Conservation (phyloP, 2,888 invertebrate genomes). For the Limulus polyphemus region DNA sequence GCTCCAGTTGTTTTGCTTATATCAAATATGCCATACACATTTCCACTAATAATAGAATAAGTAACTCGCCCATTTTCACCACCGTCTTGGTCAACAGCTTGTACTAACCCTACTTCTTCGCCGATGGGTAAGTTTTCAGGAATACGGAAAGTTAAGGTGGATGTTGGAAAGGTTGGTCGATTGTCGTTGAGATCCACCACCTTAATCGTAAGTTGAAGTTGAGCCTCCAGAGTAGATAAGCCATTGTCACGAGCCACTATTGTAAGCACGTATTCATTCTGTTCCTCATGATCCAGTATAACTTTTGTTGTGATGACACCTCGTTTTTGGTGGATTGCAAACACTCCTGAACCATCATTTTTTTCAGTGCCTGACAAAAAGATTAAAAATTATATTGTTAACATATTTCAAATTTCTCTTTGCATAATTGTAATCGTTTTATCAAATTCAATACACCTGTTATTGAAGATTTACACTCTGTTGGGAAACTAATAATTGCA, state of each 20-base stretch:
- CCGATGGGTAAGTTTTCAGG: constrained; percentile 48
- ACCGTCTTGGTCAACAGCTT: constrained; percentile 50
- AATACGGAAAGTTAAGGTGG: constrained; percentile 74
- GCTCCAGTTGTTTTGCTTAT: constrained; percentile 77
- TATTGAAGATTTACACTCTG: too few species aligned
- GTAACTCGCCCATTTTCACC: constrained; percentile 54
- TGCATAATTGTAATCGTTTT: too few species aligned
- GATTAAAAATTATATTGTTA: too few species aligned
- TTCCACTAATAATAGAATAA: constrained; percentile 51
- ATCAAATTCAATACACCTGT: too few species aligned
- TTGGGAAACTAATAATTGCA: too few species aligned
- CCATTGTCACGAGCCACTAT: constrained; percentile 78
- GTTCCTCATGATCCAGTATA: constrained; percentile 73
- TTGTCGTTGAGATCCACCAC: constrained; percentile 83
- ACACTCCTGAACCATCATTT: constrained; percentile 40
- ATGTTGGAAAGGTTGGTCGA: constrained; percentile 77
- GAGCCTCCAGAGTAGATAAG: constrained; percentile 63
- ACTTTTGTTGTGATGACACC: constrained; percentile 78
- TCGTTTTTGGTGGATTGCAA: constrained; percentile 16
- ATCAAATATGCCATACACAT: constrained; percentile 66
- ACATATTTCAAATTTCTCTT: too few species aligned
- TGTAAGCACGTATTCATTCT: constrained; percentile 68
- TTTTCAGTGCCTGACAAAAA: too few species aligned
- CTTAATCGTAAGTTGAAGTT: constrained; percentile 71
- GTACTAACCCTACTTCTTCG: constrained; percentile 64